Base-by-base conservation (phyloP, 1,140 invertebrate genomes). In the Prorops nasuta region DNA sequence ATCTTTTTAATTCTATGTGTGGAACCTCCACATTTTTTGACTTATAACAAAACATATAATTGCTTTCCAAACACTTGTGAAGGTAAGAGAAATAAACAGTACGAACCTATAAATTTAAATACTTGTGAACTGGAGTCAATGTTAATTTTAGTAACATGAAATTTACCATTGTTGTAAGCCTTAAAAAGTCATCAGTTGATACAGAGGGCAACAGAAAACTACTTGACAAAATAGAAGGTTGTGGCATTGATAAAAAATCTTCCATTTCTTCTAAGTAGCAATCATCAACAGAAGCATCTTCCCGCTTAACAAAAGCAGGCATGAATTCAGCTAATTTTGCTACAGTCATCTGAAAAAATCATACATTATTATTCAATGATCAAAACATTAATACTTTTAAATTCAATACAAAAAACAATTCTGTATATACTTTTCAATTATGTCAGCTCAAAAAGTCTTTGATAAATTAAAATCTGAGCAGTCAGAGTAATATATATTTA, bases 1-100 rank as follows among this genome's bases (percentile, higher is more conserved):
- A 69, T 12, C 52, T 62, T 35, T 69, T 67, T 20, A 70, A 49
- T 18, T 66, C 41, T 12, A 21, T 6, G 3, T 38, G 51, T 9
- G 48, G 38, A 15, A 59, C 18, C 17, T 62, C 51, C 17, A 48
- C 7, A 1, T 61, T 22, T 2, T 50, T 60, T 3, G 54, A 17
- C 34, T 58, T 50, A 32, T 52, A 64, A 31, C 57, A 70, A 10
- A 54, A 34, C 24, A 60, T 50, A 16, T 70, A 70, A 54, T 70
- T 70, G 35, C 42, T 57, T 6, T 66, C 38, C 12, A 70, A 49
- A 16, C 66, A 70, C 41, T 70, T 66, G n/a, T 66, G 56, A 12
- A 70, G 56, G 38, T 70, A 63, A 0, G 67, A 69, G 18, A 63
- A 69, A 34, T 70, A 70, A 3, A 68, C 60, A 12, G 60, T 21